Conservation (phyloP, 2,113 vertebrate species). For the Aptenodytes forsteri region DNA sequence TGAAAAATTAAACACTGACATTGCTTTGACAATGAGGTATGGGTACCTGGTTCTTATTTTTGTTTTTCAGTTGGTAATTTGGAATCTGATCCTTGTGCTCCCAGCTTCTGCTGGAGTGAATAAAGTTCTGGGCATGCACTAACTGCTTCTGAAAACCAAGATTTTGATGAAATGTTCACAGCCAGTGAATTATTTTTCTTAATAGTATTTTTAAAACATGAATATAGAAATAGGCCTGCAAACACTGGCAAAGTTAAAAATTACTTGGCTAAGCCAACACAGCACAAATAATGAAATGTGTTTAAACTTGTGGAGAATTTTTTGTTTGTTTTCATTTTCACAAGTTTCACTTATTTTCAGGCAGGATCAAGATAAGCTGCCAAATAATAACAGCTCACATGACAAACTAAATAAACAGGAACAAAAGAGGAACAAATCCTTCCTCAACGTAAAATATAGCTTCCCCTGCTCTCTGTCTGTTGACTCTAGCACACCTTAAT, state of each 20-base stretch:
- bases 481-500: not conserved
- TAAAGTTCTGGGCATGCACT: not conserved
- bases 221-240: not conserved
- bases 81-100: not conserved
- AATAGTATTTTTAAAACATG: not conserved
- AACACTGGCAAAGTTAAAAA: not conserved
- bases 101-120: not conserved
- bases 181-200: not conserved
- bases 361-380: not conserved
- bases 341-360: not conserved
- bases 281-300: not conserved
- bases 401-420: not conserved
- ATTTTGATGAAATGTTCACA: not conserved
- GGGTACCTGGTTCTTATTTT: not conserved
- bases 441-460: not conserved
- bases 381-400: not conserved
- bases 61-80: not conserved
- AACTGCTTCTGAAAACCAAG: not conserved
- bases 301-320: not conserved
- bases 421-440: not conserved
- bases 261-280: not conserved
- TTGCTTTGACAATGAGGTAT: not conserved
- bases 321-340: not conserved
- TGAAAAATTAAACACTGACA: fast-evolving
- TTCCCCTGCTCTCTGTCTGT: not conserved